These are phyloP conservation scores for Hapalemur alaotrensis DNA, from an alignment of 2,797 vertebrate species.

Conservation along the genomic window DNA sequence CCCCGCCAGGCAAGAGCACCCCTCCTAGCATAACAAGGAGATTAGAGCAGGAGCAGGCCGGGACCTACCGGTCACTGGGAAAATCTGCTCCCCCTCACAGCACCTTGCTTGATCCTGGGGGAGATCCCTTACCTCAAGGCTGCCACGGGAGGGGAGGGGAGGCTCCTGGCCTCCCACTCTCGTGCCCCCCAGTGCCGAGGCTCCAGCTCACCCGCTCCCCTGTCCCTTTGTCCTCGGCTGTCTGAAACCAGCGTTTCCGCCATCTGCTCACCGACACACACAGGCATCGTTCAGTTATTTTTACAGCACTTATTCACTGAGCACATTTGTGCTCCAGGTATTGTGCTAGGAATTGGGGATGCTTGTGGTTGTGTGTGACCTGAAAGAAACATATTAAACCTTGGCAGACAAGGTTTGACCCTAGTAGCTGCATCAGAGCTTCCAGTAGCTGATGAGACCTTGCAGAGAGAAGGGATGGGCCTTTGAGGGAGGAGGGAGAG, in stretches of 20 bases:
- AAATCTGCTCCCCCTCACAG: neutral
- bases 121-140: neutral
- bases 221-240: neutral
- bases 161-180: neutral
- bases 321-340: neutral
- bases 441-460: too few relatives aligned
- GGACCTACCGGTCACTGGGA: neutral
- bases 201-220: too few relatives aligned
- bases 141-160: neutral
- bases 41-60: neutral
- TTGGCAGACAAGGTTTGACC: neutral
- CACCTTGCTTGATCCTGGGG: neutral
- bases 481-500: neutral
- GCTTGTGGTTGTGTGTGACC: neutral
- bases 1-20: neutral
- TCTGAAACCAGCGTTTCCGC: neutral
- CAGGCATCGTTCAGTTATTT: neutral
- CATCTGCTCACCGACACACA: neutral
- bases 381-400: neutral
- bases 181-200: neutral
- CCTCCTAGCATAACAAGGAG: constrained; percentile 11
- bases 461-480: neutral
- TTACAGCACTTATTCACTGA: neutral
- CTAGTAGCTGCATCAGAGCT: neutral
- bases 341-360: neutral